These are phyloP conservation scores for Limnephilus rhombicus DNA, from an alignment of 2,888 invertebrate species.

Conservation along the genomic window DNA sequence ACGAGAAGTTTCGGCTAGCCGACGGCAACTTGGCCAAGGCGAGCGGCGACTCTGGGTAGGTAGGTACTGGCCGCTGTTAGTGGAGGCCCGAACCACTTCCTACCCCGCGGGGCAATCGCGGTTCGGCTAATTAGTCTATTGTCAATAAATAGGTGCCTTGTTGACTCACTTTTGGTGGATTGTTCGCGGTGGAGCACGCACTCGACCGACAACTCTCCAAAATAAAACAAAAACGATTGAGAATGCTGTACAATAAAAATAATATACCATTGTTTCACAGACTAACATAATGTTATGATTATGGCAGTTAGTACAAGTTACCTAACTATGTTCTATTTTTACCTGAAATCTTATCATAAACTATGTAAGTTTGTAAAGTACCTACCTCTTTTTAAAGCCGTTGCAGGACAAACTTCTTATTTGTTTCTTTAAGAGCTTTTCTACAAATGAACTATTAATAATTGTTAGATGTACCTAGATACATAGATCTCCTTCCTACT, in stretches of 20 bases:
- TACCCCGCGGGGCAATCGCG: slow-evolving; percentile 10
- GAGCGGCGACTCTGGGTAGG: neutral
- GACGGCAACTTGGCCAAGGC: slow-evolving; percentile 31
- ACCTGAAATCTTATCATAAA: neutral
- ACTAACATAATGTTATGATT: neutral
- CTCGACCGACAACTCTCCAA: neutral
- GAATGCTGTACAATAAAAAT: neutral
- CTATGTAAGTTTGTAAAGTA: too few relatives aligned
- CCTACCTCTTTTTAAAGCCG: too few relatives aligned
- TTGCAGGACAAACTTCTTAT: neutral
- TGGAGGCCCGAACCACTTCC: neutral
- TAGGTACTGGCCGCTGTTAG: neutral
- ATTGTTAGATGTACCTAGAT: neutral
- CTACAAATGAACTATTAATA: neutral
- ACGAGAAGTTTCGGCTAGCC: neutral
- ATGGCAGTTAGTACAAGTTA: neutral
- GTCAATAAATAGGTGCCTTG: slow-evolving; percentile 17
- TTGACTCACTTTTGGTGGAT: neutral
- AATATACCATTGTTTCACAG: neutral
- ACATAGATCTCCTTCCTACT: neutral
- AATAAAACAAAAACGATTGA: neutral
- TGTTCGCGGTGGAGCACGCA: neutral
- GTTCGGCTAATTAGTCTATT: neutral
- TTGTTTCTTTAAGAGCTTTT: neutral
- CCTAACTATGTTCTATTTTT: neutral